Conservation (phyloP, 2,113 vertebrate genomes). For the Orthonyx spaldingii region DNA sequence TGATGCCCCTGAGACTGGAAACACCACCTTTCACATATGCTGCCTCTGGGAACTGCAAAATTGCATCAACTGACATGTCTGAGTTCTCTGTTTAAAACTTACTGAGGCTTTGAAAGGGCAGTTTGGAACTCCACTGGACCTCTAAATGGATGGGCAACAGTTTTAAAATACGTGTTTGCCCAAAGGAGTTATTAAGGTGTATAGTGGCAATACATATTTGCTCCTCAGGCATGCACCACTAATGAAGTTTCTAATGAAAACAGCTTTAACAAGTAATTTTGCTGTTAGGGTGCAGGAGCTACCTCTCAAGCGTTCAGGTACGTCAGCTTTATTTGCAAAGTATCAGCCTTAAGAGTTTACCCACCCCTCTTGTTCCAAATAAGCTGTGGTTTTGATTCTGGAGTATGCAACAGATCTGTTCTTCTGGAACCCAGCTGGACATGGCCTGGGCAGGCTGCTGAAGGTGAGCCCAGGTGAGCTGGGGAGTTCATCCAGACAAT, state of each 20-base stretch:
- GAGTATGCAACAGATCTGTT: neutral
- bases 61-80: neutral
- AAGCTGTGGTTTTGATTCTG: neutral
- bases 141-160: neutral
- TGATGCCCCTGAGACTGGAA: neutral
- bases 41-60: neutral
- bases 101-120: neutral
- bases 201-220: neutral
- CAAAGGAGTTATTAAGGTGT: neutral
- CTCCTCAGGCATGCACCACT: neutral
- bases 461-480: neutral
- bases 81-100: neutral
- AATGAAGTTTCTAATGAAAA: neutral
- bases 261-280: neutral
- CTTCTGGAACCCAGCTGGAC: neutral
- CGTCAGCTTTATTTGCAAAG: neutral
- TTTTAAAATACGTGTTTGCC: neutral
- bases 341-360: neutral
- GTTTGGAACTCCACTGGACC: neutral
- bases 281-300: neutral
- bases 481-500: neutral
- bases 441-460: neutral
- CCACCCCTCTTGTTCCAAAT: neutral
- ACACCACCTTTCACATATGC: neutral
- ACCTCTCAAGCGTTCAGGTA: neutral